Evolutionary conservation across 1,140 invertebrate species (phyloP).

Genomic region (Zaprionus ghesquierei): DNA sequence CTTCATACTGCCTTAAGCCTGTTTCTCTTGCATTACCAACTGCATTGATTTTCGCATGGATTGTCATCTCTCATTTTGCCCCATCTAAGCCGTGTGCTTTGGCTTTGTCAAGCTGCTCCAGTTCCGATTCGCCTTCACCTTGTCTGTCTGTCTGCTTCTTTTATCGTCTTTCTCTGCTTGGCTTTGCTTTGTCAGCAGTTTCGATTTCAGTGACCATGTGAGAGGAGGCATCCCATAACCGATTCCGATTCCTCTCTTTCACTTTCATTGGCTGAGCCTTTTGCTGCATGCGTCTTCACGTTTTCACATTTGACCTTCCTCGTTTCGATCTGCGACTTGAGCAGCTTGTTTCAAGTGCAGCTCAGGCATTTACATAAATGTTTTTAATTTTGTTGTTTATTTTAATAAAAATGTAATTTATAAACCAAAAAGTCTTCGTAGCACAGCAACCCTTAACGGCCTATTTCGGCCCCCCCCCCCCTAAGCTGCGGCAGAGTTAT

Average conservation of each 20-base stretch:
- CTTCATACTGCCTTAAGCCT: neutral
- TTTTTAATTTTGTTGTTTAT: constrained; percentile 36
- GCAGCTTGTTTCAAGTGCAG: neutral
- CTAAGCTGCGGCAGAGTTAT: constrained; percentile 25
- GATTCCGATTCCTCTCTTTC: neutral
- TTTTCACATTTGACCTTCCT: neutral
- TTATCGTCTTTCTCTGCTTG: neutral
- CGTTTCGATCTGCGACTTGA: neutral
- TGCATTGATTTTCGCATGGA: neutral
- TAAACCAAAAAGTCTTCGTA: constrained; percentile 25
- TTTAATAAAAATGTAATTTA: constrained; percentile 56
- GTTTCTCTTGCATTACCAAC: neutral
- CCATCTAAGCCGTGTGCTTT: neutral
- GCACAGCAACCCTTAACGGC: constrained; percentile 15
- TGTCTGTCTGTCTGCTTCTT: neutral
- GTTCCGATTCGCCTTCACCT: neutral
- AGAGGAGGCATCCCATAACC: neutral
- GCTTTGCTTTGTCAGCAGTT: neutral
- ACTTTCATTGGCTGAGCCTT: neutral
- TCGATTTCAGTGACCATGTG: neutral
- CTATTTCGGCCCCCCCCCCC: neutral
- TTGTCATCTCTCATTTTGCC: neutral
- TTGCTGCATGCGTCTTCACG: neutral
- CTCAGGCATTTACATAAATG: constrained; percentile 8
- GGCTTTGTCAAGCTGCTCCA: neutral